phyloP scores from a whole-genome alignment of 2,113 vertebrate species.

The Chrysemys picta region DNA sequence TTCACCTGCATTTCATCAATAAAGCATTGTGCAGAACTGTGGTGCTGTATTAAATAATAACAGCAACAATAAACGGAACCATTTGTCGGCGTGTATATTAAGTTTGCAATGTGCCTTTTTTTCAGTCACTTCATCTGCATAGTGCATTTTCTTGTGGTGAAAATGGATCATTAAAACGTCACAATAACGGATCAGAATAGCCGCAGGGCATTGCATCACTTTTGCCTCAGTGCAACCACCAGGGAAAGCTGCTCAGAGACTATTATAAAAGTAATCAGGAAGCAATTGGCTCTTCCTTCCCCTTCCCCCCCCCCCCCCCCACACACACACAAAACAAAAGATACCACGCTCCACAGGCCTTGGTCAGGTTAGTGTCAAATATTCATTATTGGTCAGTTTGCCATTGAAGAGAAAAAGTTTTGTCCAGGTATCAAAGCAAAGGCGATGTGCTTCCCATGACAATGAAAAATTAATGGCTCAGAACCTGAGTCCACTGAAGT shows the following conservation, averaged over 20 bases:
- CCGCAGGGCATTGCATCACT: background rate
- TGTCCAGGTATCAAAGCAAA: background rate
- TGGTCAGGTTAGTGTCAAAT: background rate
- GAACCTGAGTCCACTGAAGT: background rate
- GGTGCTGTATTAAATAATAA: background rate
- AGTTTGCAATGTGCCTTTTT: background rate
- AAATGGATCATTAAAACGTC: slow-evolving; percentile 30
- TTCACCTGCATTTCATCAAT: background rate
- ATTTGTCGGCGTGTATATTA: slow-evolving; percentile 37
- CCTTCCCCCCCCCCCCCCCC: background rate
- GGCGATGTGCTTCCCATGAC: background rate
- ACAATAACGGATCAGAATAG: background rate
- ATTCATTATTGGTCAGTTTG: background rate
- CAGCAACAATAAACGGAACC: slow-evolving; percentile 9
- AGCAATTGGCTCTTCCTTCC: background rate
- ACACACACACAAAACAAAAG: background rate
- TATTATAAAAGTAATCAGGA: background rate
- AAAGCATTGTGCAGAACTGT: background rate
- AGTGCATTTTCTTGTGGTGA: slow-evolving; percentile 29
- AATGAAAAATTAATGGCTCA: background rate
- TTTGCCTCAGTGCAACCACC: background rate
- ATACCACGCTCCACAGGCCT: background rate
- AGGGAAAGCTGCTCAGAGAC: slow-evolving; percentile 21
- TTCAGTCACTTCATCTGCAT: slow-evolving; percentile 20
- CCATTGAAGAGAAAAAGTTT: background rate